These are phyloP conservation scores for Drosophila ercepeae DNA, from an alignment of 1,140 invertebrate genomes.

Conservation along the genomic window DNA sequence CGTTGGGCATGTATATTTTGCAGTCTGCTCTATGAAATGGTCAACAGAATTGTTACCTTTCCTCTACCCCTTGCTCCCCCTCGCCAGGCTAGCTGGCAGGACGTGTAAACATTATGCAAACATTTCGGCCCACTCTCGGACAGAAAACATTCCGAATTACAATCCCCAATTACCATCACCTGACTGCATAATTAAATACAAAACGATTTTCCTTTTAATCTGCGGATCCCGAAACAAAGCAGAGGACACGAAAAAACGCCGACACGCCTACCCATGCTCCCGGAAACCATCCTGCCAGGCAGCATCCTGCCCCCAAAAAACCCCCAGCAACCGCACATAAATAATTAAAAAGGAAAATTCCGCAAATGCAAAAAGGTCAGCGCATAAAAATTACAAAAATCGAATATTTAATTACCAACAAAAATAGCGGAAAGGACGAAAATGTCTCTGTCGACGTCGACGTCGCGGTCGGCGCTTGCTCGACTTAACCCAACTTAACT, in stretches of 20 bases:
- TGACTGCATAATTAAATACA: slow-evolving; percentile 79
- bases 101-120: slow-evolving; percentile 47
- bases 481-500: slow-evolving; percentile 82
- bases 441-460: slow-evolving; percentile 5
- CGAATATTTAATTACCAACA: slow-evolving; percentile 79
- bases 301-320: not conserved
- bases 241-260: slow-evolving; percentile 22
- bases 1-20: not conserved
- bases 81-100: not conserved
- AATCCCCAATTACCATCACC: slow-evolving; percentile 72
- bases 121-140: slow-evolving; percentile 16
- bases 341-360: slow-evolving; percentile 80
- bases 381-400: slow-evolving; percentile 78
- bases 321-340: slow-evolving; percentile 61
- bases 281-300: not conserved
- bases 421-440: slow-evolving; percentile 6
- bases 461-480: slow-evolving; percentile 38
- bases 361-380: slow-evolving; percentile 78
- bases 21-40: slow-evolving; percentile 30
- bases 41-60: slow-evolving; percentile 2
- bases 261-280: slow-evolving; percentile 9
- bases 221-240: slow-evolving; percentile 32
- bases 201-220: slow-evolving; percentile 77
- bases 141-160: slow-evolving; percentile 52
- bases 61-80: not conserved